Base-by-base conservation (phyloP, 2,888 invertebrate genomes). In the Meliscaeva auricollis region DNA sequence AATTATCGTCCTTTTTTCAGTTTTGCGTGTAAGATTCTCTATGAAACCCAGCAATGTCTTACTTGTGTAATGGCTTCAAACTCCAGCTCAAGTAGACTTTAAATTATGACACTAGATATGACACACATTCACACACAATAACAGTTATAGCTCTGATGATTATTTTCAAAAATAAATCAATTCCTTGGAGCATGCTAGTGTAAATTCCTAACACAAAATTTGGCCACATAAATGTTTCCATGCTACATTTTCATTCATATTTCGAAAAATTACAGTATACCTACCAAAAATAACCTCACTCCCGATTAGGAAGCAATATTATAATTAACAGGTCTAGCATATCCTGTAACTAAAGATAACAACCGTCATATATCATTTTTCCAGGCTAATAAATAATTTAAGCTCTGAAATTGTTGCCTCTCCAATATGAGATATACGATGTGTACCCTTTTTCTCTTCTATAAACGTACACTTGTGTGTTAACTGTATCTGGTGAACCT, bases 281-380 rank as follows among this genome's bases (percentile, higher is more conserved):
- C 26, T 26, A 26, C 13, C 15, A 3, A 50, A 26, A 26, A 50
- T 32, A 20, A 13, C n/a, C 38, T 13, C 54, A 15, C 22, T 26
- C 11, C 1, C 9, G 30, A 6, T 30, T 7, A 46, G 64, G 46
- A 17, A 52, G 30, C 44, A 74, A 44, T 58, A 66, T 70, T 70
- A 66, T 84, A 84, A 84, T 84, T 84, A 79, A 84, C 83, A 79
- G 60, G 79, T 60, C 50, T 84, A 74, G 70, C 83, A 79, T 84
- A 84, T 84, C 83, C 75, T 84, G 83, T 84, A 84, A 84, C 83
- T 70, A 74, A 70, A 84, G 83, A 84, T 84, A 79, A 75, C 75
- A 84, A 79, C 79, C 83, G n/a, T 75, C 70, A 66, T 79, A 75
- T 70, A 78, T 84, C 79, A 84, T 75, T 84, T 84, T 75, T 52